Evolutionary conservation across 2,888 invertebrate genomes (phyloP), one percentile per base, ranked within the genome.

Genomic region (Chymomyza procnemis): DNA sequence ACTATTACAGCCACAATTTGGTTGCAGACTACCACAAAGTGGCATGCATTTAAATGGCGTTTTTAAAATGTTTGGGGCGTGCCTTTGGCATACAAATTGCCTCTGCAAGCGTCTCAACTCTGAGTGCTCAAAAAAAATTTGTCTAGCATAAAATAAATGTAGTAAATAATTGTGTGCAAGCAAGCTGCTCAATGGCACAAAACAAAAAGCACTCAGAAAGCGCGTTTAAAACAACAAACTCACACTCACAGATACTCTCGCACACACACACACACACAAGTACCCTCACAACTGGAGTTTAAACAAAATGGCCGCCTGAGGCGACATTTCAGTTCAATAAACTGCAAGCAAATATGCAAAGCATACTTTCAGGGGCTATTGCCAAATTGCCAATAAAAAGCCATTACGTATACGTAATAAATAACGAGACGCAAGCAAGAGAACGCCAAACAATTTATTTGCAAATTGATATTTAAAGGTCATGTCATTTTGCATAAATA

Each of bases 391-490:
- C 82, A 84, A 83, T 83, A 81, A 85, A 81, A 75, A 75, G 76
- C 87, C 71, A 86, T 86, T 83, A 81, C 22, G 60, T 6, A 1
- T 0, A 26, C 26, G 6, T 26, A n/a, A n/a, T n/a, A 26, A 26
- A 26, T 26, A 54, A 54, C 18, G 30, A 30, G 30, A 57, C 9
- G 64, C 55, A 64, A 46, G 58, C 46, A 61, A 59, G 30, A 61
- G 61, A 57, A 47, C 54, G 55, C 55, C 75, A 67, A 22, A 77
- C 82, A 80, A 84, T 84, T 84, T 86, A 85, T 87, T 86, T 84
- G 80, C 85, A 86, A 84, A 85, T 86, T 85, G 80, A 82, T 86
- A 84, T 85, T 84, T 76, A 85, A 81, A 87, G 83, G 87, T 84
- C 87, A 62, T 52, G 34, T 41, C 34, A 41, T 41, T 50, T 50